Percentiles rank a stretch among this genome's conserved stretches.
Conservation (phyloP, 2,113 vertebrate genomes). For the Loxodonta africana region DNA sequence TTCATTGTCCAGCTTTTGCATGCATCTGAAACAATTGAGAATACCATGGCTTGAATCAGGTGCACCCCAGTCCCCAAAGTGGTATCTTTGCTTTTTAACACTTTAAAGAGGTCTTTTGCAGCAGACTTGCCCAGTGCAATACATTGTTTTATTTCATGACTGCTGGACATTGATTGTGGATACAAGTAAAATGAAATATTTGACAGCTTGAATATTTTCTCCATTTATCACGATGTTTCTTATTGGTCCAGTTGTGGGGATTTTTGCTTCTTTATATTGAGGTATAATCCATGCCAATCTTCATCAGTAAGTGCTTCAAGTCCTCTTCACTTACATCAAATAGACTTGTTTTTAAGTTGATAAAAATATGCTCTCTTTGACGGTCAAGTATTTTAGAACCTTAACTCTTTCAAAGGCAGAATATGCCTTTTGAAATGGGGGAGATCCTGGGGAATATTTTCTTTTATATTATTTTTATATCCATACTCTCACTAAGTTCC, state of each 20-base stretch:
- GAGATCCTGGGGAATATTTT: background rate
- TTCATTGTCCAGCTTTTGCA: too few relatives aligned
- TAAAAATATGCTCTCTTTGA: background rate
- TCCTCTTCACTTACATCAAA: background rate
- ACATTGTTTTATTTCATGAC: background rate
- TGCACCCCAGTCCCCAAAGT: too few relatives aligned
- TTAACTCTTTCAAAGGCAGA: background rate
- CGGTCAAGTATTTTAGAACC: background rate
- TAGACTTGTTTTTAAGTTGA: background rate
- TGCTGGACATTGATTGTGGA: background rate
- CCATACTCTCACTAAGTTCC: background rate
- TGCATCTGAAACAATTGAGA: too few relatives aligned
- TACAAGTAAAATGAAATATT: background rate
- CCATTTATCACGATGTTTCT: background rate
- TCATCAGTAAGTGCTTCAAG: background rate
- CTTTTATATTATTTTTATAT: background rate
- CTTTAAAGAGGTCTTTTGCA: too few relatives aligned
- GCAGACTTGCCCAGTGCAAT: too few relatives aligned
- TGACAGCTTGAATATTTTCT: background rate
- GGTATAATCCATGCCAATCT: background rate
- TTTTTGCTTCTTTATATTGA: background rate
- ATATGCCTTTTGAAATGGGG: background rate
- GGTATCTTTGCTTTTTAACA: too few relatives aligned
- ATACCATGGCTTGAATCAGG: too few relatives aligned
- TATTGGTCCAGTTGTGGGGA: background rate